Percentiles rank a stretch among this genome's conserved stretches.
Conservation (phyloP, 2,113 vertebrate species). For the Micronisus gabar region DNA sequence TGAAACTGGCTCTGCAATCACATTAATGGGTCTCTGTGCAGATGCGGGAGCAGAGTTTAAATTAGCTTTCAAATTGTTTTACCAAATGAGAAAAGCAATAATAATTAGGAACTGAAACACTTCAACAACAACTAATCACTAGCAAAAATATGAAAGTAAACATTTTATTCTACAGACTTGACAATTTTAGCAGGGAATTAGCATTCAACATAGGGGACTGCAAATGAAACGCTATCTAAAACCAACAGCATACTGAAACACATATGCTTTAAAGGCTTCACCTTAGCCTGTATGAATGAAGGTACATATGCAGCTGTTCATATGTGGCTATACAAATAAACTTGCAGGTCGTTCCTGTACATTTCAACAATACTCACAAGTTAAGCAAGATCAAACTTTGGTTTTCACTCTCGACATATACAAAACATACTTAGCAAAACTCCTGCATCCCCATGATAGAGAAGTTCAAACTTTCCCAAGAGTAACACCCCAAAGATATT, state of each 20-base stretch:
- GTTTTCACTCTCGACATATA: background rate
- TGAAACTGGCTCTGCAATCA: background rate
- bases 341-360: background rate
- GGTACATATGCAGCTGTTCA: background rate
- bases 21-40: background rate
- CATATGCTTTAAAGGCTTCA: background rate
- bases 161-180: background rate
- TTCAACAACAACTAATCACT: background rate
- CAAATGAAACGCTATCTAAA: background rate
- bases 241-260: accelerated
- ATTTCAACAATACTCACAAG: background rate
- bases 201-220: background rate
- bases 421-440: background rate
- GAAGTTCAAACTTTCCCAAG: background rate
- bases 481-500: background rate
- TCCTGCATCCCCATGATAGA: background rate
- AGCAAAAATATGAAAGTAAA: background rate
- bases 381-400: background rate
- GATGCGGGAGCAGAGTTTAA: background rate
- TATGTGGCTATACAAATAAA: background rate
- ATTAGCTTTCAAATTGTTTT: slow-evolving; percentile 15
- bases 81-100: background rate
- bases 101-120: background rate
- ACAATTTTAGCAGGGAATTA: slow-evolving; percentile 1
- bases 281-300: background rate